A percentile compares a stretch with the other conserved stretches of the same genome.
Evolutionary conservation across 2,888 invertebrate genomes (phyloP).

Genomic region (Philhelius pedissequus): DNA sequence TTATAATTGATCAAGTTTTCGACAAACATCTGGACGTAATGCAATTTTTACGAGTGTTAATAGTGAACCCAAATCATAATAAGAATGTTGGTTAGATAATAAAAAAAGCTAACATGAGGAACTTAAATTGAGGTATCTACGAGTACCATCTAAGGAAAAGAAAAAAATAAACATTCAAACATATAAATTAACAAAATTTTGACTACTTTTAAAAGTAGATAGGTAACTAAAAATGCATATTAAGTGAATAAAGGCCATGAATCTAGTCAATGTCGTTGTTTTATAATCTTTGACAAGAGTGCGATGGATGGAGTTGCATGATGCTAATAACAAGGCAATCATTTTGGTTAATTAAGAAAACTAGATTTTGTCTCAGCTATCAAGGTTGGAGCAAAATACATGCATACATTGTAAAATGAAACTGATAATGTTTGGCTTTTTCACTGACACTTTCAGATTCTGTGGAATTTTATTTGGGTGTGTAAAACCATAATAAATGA

Average conservation of each 20-base stretch:
- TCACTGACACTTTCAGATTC: neutral
- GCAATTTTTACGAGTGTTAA: neutral
- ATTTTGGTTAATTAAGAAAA: constrained; percentile 16
- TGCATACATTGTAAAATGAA: neutral
- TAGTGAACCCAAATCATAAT: neutral
- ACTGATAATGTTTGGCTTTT: neutral
- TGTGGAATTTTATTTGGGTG: neutral
- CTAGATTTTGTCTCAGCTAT: neutral
- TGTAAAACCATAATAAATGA: no score
- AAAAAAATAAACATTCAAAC: neutral
- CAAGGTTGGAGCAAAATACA: neutral
- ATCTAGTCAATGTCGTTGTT: constrained; percentile 10
- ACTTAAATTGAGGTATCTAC: neutral
- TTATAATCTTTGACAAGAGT: constrained; percentile 14
- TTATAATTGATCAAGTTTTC: neutral
- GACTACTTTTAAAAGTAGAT: neutral
- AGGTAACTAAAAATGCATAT: neutral
- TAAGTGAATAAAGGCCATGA: neutral
- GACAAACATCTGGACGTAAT: constrained; percentile 14
- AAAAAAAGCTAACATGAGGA: neutral
- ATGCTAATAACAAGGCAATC: constrained; percentile 6
- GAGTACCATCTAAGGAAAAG: neutral
- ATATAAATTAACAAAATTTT: neutral
- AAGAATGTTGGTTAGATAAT: neutral
- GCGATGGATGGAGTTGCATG: constrained; percentile 39